These are phyloP conservation scores for Eubucco bourcierii DNA, from an alignment of 2,113 vertebrate species.

Conservation along the genomic window DNA sequence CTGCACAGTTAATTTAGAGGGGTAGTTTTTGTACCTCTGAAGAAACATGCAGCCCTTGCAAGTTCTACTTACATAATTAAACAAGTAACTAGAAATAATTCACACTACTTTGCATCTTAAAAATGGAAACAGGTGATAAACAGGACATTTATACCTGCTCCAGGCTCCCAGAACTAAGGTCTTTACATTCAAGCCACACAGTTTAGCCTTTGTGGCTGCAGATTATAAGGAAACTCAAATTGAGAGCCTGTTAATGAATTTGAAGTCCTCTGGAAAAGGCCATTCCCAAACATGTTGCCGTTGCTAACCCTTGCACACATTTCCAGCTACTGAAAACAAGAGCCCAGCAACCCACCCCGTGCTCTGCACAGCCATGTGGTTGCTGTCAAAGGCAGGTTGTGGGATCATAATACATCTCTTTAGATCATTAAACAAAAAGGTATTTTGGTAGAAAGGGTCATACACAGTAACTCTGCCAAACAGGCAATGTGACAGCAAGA, in stretches of 20 bases:
- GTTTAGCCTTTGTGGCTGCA: not conserved
- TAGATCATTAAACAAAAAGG: not conserved
- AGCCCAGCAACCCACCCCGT: rapidly evolving
- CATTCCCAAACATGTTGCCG: not conserved
- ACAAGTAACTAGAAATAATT: not conserved
- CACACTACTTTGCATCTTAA: not conserved
- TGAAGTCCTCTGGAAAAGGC: not conserved
- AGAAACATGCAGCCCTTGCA: not conserved
- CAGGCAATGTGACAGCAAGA: not conserved
- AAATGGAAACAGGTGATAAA: not conserved
- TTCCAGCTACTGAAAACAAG: not conserved
- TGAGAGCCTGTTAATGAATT: not conserved
- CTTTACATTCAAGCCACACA: not conserved
- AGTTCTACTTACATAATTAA: not conserved
- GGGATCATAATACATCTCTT: rapidly evolving
- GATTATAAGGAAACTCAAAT: not conserved
- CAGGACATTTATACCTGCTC: not conserved
- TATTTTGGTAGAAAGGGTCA: not conserved
- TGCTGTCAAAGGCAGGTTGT: not conserved
- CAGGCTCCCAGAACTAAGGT: not conserved
- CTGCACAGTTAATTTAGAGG: not conserved
- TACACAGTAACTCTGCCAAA: not conserved
- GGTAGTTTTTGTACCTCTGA: not conserved
- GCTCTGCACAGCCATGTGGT: rapidly evolving
- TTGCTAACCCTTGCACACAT: rapidly evolving